phyloP scores from a whole-genome alignment of 2,888 invertebrate species.

The Epicampocera succincta region DNA sequence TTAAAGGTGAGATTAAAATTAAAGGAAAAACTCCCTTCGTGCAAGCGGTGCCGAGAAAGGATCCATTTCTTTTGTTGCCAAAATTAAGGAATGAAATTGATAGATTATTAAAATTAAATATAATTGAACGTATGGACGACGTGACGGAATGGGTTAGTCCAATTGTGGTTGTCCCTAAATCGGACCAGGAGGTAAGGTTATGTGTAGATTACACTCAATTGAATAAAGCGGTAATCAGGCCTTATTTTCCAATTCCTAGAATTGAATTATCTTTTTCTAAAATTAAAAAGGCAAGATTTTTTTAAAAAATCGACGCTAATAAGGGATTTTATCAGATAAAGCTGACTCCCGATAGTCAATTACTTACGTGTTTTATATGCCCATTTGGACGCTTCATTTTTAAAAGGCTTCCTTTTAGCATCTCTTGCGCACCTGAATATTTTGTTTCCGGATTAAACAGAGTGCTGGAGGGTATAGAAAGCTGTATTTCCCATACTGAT shows the following conservation, averaged over 20 bases:
- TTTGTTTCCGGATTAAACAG: too few species aligned
- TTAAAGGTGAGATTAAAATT: slow-evolving; percentile 4
- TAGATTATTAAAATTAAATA: slow-evolving; percentile 6
- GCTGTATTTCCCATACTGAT: neutral
- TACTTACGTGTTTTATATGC: neutral
- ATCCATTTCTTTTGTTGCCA: slow-evolving; percentile 2
- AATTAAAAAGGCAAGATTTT: neutral
- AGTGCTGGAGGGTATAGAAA: neutral
- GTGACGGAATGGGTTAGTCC: slow-evolving; percentile 2
- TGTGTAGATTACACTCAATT: neutral
- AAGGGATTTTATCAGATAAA: neutral
- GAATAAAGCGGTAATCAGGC: neutral
- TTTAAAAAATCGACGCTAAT: neutral
- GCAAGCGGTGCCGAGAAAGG: neutral
- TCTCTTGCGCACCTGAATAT: too few species aligned
- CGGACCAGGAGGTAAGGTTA: too few species aligned
- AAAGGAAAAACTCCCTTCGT: neutral
- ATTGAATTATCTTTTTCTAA: neutral
- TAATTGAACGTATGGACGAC: slow-evolving; percentile 33
- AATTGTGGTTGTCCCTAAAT: too few species aligned
- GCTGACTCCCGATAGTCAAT: neutral
- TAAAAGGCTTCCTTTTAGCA: slow-evolving; percentile 1
- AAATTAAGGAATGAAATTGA: slow-evolving; percentile 8
- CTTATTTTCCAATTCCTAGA: neutral
- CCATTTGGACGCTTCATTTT: neutral